Evolutionary conservation across 2,113 vertebrate species (phyloP), one percentile per base, ranked within the genome.

Genomic region (Aplodontia rufa): DNA sequence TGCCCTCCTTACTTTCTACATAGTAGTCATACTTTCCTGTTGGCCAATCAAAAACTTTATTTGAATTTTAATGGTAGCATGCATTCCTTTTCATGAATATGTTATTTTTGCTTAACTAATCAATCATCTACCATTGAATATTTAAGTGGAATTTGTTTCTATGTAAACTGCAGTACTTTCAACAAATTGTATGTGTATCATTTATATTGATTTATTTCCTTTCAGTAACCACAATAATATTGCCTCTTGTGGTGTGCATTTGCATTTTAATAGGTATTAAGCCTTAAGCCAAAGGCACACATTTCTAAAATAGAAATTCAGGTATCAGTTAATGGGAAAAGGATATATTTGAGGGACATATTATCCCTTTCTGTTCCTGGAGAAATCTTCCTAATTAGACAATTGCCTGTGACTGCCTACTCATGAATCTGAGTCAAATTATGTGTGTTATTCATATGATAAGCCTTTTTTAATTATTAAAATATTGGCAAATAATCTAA

Each of bases 251-350:
- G 26, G 53, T 92, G 60, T 75, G n/a, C 32, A 94, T 97, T 96
- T 97, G 72, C 53, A 75, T 96, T 95, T 95, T 92, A 95, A 71
- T 90, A 79, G 37, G 62, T 85, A 79, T 87, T 96, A 92, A 93
- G 32, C 26, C 62, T 90, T 82, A 95, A 88, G 37, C 60, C 81
- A 88, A 92, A 95, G 8, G 30, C 35, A 87, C 83, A 93, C 26
- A 75, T 92, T 93, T 92, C 26, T 93, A 68, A 95, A 96, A 86
- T 68, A 91, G 51, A 93, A 89, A 91, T 85, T 90, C 19, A 89
- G 40, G 30, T 95, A 91, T 66, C 82, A 91, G 60, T 79, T 90
- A 94, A 92, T 88, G 55, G 9, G 71, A 82, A 88, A 91, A 4
- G 12, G 37, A 51, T 91, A 24, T 87, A 75, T 82, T 93, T 93